These are phyloP conservation scores for Crotalus horridus DNA, from an alignment of 2,113 vertebrate species.

Conservation along the genomic window DNA sequence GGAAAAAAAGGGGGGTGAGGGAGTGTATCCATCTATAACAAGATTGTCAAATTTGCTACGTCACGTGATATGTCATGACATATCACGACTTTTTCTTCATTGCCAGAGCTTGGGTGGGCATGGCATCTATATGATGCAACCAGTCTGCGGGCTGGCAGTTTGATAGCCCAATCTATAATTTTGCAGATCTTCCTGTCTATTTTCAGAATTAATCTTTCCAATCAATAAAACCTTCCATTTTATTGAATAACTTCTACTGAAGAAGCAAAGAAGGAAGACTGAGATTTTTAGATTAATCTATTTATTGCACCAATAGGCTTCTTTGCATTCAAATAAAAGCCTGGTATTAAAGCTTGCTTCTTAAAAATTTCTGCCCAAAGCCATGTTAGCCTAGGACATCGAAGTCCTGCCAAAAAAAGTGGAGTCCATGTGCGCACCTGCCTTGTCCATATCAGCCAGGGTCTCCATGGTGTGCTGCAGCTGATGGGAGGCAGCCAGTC, in stretches of 20 bases:
- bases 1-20: no score
- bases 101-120: no score
- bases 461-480: no score
- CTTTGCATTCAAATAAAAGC: not conserved
- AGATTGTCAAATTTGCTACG: no score
- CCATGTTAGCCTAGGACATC: not conserved
- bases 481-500: no score
- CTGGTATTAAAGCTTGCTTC: not conserved
- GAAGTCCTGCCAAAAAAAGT: no score
- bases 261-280: not conserved
- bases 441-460: no score
- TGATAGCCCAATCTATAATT: not conserved
- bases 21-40: not conserved
- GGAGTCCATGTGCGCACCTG: no score
- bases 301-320: not conserved
- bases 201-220: not conserved
- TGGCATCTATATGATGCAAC: no score
- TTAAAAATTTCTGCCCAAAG: not conserved
- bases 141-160: no score
- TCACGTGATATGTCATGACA: no score
- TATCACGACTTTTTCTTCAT: no score
- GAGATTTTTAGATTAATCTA: not conserved
- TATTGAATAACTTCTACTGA: not conserved
- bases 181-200: not conserved
- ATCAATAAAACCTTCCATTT: not conserved